Evolutionary conservation across 2,888 invertebrate genomes (phyloP).

Genomic region (Hipparchia semele): DNA sequence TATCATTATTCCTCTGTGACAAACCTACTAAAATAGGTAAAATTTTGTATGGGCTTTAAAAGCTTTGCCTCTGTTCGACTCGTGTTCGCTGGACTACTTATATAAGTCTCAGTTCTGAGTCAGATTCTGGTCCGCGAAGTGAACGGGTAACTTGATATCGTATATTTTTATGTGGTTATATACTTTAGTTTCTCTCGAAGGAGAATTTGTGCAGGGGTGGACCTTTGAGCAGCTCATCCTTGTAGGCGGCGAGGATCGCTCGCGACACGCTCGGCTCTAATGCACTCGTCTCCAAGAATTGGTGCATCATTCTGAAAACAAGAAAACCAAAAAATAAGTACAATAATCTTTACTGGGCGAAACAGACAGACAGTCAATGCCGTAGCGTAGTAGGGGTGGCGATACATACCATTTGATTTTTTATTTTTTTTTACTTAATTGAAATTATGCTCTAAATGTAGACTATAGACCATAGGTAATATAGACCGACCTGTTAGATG

Average conservation of each 20-base stretch:
- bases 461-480: not conserved
- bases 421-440: too few relatives aligned
- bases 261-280: slow-evolving; percentile 76
- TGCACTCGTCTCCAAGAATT: slow-evolving; percentile 75
- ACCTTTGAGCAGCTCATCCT: slow-evolving; percentile 75
- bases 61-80: too few relatives aligned
- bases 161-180: not conserved
- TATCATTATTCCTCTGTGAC: too few relatives aligned
- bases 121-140: not conserved
- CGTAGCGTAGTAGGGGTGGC: too few relatives aligned
- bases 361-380: too few relatives aligned
- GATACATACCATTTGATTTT: too few relatives aligned
- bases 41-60: too few relatives aligned
- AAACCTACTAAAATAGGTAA: too few relatives aligned
- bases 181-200: slow-evolving; percentile 64
- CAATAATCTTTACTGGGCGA: too few relatives aligned
- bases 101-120: not conserved
- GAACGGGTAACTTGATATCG: not conserved
- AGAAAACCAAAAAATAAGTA: not conserved
- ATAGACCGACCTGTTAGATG: slow-evolving; percentile 64
- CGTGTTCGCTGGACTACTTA: too few relatives aligned
- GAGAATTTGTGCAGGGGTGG: slow-evolving; percentile 65
- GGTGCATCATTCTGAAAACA: slow-evolving; percentile 70
- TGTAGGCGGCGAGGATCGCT: slow-evolving; percentile 75
- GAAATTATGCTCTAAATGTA: too few relatives aligned